Percentiles rank a stretch among this genome's conserved stretches.
phyloP scores from a whole-genome alignment of 35 echinoderm and acorn worm species.

The Diadema setosum region DNA sequence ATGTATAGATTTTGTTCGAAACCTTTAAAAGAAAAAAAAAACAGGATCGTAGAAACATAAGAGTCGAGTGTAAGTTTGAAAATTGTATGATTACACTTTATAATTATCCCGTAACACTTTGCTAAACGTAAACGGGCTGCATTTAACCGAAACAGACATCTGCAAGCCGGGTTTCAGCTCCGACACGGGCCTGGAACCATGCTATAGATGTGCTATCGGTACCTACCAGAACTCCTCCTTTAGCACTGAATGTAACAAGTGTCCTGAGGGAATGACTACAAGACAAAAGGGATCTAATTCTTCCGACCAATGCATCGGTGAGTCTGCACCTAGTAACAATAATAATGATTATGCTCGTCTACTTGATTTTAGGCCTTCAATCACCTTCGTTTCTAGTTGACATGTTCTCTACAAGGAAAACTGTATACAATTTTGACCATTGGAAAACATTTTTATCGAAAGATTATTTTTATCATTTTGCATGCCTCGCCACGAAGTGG shows the following conservation, averaged over 20 bases:
- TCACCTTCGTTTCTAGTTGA: too few relatives aligned
- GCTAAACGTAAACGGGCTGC: not conserved
- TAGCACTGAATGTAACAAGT: not conserved
- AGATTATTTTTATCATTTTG: too few relatives aligned
- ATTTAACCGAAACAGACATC: not conserved
- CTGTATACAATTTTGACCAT: too few relatives aligned
- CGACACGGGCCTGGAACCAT: not conserved
- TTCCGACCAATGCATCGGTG: not conserved
- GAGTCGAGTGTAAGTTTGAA: not conserved
- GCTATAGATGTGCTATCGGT: not conserved
- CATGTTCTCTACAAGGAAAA: too few relatives aligned
- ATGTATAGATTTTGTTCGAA: not conserved
- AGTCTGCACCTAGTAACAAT: too few relatives aligned
- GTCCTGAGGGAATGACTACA: not conserved
- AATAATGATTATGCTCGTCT: too few relatives aligned
- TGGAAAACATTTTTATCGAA: too few relatives aligned
- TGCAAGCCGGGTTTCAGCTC: not conserved
- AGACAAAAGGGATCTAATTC: not conserved
- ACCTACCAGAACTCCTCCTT: not conserved
- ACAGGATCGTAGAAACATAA: not conserved
- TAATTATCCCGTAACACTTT: not conserved
- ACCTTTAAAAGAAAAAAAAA: not conserved
- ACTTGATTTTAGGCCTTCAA: too few relatives aligned
- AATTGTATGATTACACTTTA: not conserved
- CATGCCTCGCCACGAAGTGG: too few relatives aligned